Percentiles rank a stretch among this genome's conserved stretches.
Evolutionary conservation across 2,888 invertebrate genomes (phyloP).

Genomic region (Zelleria hepariella): DNA sequence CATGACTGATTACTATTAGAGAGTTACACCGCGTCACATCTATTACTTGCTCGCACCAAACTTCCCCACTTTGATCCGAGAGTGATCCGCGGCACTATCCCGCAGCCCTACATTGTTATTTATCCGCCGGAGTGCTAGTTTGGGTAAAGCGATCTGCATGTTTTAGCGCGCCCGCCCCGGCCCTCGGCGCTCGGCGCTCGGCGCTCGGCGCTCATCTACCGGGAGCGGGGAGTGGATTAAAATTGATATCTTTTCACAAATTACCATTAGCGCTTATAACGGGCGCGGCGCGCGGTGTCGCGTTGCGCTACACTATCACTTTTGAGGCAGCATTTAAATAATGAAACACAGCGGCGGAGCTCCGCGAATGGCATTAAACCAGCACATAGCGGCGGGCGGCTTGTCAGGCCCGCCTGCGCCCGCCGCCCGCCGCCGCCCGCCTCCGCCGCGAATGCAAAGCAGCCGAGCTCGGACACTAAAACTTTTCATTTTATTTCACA

Average conservation of each 20-base stretch:
- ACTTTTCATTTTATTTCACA: neutral
- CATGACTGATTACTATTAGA: slow-evolving; percentile 1
- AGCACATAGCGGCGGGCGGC: neutral
- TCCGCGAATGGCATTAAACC: no score
- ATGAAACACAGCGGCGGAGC: neutral
- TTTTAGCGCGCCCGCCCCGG: neutral
- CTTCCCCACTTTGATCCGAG: neutral
- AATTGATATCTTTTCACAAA: neutral
- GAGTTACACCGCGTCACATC: neutral
- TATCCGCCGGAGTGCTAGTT: neutral
- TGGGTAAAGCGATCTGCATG: neutral
- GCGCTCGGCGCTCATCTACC: neutral
- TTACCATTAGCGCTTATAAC: neutral
- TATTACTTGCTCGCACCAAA: neutral
- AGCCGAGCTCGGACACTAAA: neutral
- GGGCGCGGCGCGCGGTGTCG: neutral
- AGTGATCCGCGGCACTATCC: neutral
- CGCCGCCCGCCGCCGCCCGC: no score
- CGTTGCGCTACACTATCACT: neutral
- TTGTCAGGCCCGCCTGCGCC: neutral
- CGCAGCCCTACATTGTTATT: neutral
- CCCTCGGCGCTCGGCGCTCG: no score
- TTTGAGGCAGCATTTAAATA: neutral
- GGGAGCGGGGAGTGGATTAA: neutral
- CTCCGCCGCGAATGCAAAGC: neutral